Evolutionary conservation across 2,113 vertebrate species (phyloP).

Genomic region (Amia ocellicauda): DNA sequence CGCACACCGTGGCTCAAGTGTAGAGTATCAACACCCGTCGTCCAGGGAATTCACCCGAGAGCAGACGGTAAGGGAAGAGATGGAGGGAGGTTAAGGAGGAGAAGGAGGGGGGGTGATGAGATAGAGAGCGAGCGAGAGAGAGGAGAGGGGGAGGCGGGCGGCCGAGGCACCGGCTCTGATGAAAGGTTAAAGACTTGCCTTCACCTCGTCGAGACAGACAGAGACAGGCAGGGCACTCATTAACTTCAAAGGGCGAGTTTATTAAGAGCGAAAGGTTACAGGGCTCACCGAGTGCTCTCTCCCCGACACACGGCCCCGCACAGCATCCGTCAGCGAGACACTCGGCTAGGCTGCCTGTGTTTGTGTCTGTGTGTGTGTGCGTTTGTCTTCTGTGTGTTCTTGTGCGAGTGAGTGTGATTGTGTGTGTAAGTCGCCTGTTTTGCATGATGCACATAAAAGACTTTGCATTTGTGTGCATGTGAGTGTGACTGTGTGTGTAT

Average conservation of each 20-base stretch:
- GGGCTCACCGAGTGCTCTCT: constrained; percentile 36
- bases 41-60: too few species aligned
- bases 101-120: constrained; percentile 32
- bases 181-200: constrained; percentile 59
- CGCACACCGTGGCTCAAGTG: too few species aligned
- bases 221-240: constrained; percentile 48
- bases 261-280: constrained; percentile 61
- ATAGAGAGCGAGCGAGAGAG: constrained; percentile 38
- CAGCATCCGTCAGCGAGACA: background rate
- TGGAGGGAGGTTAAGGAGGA: background rate
- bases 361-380: constrained; percentile 13
- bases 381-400: too few species aligned
- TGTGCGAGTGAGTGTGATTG: constrained; percentile 10
- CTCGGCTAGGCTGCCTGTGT: background rate
- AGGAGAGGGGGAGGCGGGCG: constrained; percentile 31
- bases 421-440: constrained; percentile 2
- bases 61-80: constrained; percentile 66
- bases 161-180: constrained; percentile 35
- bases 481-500: constrained; percentile 4
- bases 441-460: background rate
- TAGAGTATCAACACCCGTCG: too few species aligned
- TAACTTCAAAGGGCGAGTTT: constrained; percentile 61
- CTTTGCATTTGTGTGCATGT: constrained; percentile 15
- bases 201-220: constrained; percentile 43
- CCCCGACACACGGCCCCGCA: constrained; percentile 30